These are phyloP conservation scores for Galerucella pusilla DNA, from an alignment of 2,888 invertebrate species.

Conservation along the genomic window DNA sequence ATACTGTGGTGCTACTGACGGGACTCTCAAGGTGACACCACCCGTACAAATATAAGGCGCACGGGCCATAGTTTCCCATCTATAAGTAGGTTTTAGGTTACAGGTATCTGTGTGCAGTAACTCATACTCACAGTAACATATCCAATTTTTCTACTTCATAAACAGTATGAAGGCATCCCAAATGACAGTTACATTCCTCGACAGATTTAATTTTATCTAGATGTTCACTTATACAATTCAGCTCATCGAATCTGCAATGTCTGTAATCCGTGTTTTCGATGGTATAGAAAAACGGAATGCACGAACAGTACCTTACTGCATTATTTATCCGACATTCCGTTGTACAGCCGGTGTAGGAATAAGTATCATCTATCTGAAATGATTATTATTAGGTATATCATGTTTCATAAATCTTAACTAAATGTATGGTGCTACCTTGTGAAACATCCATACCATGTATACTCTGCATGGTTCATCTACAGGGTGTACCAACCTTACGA, in stretches of 20 bases:
- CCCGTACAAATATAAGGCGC: too few species aligned
- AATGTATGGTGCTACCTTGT: too few species aligned
- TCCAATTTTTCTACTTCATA: constrained; percentile 80
- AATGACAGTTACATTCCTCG: constrained; percentile 74
- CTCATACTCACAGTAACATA: constrained; percentile 63
- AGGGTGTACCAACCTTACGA: too few species aligned
- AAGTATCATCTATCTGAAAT: constrained; percentile 63
- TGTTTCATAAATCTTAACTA: background rate
- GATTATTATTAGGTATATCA: too few species aligned
- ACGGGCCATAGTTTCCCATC: too few species aligned
- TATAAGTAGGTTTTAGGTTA: too few species aligned
- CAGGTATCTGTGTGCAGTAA: too few species aligned
- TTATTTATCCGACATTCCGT: constrained; percentile 78
- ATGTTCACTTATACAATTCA: constrained; percentile 71
- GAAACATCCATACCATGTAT: too few species aligned
- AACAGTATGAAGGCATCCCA: constrained; percentile 80
- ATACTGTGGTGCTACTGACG: too few species aligned
- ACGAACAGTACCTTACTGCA: constrained; percentile 73
- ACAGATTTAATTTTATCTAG: constrained; percentile 70
- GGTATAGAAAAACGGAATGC: constrained; percentile 79
- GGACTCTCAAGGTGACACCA: too few species aligned
- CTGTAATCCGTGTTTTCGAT: constrained; percentile 66
- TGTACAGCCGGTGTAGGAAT: constrained; percentile 81
- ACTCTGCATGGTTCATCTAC: too few species aligned
- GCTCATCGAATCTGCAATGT: constrained; percentile 71